Percentiles rank a stretch among this genome's conserved stretches.
Evolutionary conservation across 2,113 vertebrate species (phyloP).

Genomic region (Tragelaphus imberbis): DNA sequence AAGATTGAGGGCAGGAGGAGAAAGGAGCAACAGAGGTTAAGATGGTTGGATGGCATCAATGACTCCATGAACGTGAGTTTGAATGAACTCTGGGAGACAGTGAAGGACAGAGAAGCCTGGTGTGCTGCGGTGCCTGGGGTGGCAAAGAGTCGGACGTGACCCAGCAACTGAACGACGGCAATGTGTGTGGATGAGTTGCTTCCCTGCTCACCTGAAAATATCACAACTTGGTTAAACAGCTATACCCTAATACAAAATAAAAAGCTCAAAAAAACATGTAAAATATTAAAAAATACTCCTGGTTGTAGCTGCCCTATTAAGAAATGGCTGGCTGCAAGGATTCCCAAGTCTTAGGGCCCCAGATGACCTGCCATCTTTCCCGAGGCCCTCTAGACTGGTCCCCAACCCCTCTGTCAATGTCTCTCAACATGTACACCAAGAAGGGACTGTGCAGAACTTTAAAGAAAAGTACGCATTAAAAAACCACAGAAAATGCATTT

Average conservation of each 20-base stretch:
- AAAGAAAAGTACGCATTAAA: neutral
- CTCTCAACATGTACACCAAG: neutral
- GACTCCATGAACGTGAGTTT: neutral
- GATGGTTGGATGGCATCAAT: neutral
- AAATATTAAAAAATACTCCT: neutral
- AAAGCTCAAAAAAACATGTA: neutral
- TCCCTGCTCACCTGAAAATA: neutral
- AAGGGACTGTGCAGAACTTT: neutral
- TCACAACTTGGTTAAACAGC: neutral
- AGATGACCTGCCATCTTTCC: neutral
- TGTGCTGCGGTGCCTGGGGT: neutral
- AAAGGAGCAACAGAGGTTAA: neutral
- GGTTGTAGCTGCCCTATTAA: neutral
- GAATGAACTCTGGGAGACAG: neutral
- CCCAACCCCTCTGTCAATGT: neutral
- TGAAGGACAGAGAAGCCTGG: neutral
- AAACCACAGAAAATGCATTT: neutral
- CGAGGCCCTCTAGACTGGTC: neutral
- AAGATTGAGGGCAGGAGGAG: neutral
- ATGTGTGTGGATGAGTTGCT: neutral
- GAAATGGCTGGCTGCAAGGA: neutral
- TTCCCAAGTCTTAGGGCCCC: neutral
- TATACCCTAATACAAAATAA: neutral
- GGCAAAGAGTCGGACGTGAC: neutral
- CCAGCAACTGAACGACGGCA: neutral